Evolutionary conservation across 2,888 invertebrate genomes (phyloP).

Genomic region (Drosophila gaucha): DNA sequence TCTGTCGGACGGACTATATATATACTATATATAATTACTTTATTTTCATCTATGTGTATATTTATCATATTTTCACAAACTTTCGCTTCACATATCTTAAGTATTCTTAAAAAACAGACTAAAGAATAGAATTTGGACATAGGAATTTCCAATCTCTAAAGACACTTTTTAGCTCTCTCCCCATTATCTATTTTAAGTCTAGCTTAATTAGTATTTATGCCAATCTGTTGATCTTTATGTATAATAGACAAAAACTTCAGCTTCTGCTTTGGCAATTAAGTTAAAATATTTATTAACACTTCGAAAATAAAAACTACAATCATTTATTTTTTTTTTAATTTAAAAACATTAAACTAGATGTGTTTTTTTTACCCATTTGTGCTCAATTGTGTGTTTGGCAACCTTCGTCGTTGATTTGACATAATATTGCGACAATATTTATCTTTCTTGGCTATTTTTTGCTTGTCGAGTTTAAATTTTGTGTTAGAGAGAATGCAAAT

Average conservation of each 20-base stretch:
- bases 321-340: slow-evolving; percentile 25
- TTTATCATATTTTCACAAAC: background rate
- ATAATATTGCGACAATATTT: slow-evolving; percentile 44
- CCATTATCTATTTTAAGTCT: background rate
- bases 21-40: too few species aligned
- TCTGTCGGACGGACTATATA: too few species aligned
- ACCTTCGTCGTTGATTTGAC: slow-evolving; percentile 53
- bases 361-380: slow-evolving; percentile 21
- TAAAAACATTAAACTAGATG: slow-evolving; percentile 57
- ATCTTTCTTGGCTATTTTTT: slow-evolving; percentile 25
- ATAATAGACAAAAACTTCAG: too few species aligned
- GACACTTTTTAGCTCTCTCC: background rate
- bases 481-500: slow-evolving; percentile 57
- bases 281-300: slow-evolving; percentile 14
- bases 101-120: background rate
- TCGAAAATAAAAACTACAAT: slow-evolving; percentile 7
- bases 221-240: slow-evolving; percentile 9
- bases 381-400: slow-evolving; percentile 46
- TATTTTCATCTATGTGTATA: too few species aligned
- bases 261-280: background rate
- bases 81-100: background rate
- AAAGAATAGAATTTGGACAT: background rate
- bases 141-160: background rate
- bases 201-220: too few species aligned
- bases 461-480: slow-evolving; percentile 1